Percentiles rank a stretch among this genome's conserved stretches.
Conservation (phyloP, 2,888 invertebrate species). For the Dromius quadrimaculatus region DNA sequence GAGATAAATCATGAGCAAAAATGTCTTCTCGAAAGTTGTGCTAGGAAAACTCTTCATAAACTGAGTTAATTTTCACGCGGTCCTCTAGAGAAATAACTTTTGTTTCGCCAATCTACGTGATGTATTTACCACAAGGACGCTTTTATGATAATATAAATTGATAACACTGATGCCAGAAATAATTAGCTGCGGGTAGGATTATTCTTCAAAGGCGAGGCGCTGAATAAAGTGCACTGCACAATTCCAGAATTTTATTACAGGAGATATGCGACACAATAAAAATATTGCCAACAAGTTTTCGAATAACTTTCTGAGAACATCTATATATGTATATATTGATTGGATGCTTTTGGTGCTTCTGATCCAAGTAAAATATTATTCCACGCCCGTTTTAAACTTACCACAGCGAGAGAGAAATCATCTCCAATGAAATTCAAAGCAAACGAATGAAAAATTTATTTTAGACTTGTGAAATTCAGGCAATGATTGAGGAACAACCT, state of each 20-base stretch:
- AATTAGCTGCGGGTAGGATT: conserved; percentile 33
- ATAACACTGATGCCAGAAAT: conserved; percentile 48
- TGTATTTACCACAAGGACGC: conserved; percentile 48
- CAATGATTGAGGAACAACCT: conserved; percentile 24
- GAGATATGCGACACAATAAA: no score
- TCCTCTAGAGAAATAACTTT: conserved; percentile 52
- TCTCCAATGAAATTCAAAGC: conserved; percentile 10
- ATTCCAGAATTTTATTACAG: no score
- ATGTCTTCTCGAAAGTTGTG: conserved; percentile 19
- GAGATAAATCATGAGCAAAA: conserved; percentile 47
- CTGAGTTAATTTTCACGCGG: conserved; percentile 49
- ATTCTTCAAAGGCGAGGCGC: background rate
- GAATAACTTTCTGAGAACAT: no score
- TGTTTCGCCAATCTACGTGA: conserved; percentile 52
- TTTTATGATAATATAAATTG: conserved; percentile 51
- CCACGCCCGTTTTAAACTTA: no score
- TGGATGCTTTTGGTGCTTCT: no score
- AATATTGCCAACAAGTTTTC: no score
- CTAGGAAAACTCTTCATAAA: conserved; percentile 45
- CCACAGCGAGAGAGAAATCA: background rate
- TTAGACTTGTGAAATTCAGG: conserved; percentile 19
- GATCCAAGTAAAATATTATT: no score
- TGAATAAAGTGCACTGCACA: background rate
- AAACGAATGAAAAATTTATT: conserved; percentile 23
- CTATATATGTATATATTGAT: no score